Evolutionary conservation across 2,888 invertebrate species (phyloP).

Genomic region (Acrocera orbiculus): DNA sequence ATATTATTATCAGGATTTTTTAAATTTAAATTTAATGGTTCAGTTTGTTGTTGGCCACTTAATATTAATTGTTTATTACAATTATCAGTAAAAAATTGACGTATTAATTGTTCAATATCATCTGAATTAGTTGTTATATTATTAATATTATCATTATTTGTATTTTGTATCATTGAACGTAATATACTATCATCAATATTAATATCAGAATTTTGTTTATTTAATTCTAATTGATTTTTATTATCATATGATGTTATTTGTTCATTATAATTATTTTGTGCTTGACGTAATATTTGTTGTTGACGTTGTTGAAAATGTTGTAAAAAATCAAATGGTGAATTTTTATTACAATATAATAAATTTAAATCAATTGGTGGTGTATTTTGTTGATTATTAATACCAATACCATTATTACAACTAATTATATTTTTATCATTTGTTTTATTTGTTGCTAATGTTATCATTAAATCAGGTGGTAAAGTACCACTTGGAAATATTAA

Average conservation of each 20-base stretch:
- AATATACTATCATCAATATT: not conserved
- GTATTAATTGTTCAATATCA: conserved; percentile 13
- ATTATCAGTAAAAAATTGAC: conserved; percentile 13
- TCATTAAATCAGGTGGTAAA: conserved; percentile 3
- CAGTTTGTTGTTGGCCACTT: conserved; percentile 5
- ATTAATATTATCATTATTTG: not conserved
- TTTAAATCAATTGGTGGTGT: conserved; percentile 2
- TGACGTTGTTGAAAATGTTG: conserved; percentile 12
- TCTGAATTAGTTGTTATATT: conserved; percentile 2
- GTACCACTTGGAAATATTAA: not conserved
- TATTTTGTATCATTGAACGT: conserved; percentile 1
- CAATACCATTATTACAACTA: not conserved
- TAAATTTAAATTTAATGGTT: conserved; percentile 12
- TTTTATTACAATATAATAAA: conserved; percentile 1
- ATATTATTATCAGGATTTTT: conserved; percentile 1
- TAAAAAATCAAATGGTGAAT: conserved; percentile 8
- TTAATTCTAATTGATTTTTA: not conserved
- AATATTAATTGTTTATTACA: conserved; percentile 10
- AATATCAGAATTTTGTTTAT: not conserved
- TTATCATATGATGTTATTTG: not conserved
- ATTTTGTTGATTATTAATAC: not conserved
- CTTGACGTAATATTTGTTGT: not conserved
- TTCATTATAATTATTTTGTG: not conserved
- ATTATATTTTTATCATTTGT: not conserved
- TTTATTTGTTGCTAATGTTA: not conserved